Base-by-base conservation (phyloP, 2,797 vertebrate species). In the Florisuga fusca region DNA sequence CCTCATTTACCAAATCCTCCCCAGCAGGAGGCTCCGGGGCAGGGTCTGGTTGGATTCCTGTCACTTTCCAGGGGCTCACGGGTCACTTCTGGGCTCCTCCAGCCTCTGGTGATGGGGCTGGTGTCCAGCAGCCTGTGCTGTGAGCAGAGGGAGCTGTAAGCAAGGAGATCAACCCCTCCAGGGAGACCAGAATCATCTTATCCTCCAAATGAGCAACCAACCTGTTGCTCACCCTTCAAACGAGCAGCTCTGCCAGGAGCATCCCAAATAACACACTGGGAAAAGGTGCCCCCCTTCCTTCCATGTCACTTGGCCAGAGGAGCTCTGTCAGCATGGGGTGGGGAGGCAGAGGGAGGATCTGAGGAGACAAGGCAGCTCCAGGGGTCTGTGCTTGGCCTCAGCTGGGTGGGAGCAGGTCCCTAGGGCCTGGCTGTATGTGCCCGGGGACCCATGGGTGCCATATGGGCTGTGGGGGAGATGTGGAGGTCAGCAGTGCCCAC, bases 1-100 rank as follows among this genome's bases (percentile, higher is more conserved):
- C 36, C 80, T 6, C 59, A 12, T 90, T n/a, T 91, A 68, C 59
- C 58, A 88, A 82, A 96, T 84, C 77, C 89, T 83, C 46, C 86
- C 71, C 67, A 4, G 58, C 79, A 94, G 84, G 31, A 55, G 27
- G 92, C 90, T 80, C 38, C 78, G 34, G 87, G 81, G 78, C 57
- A 80, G 64, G 50, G 27, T 29, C 46, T 54, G 81, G 31, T 2
- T 29, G 50, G 36, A 72, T 68, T 79, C 71, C 29, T 1, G 25
- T 4, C 14, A 8, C 25, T 90, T 71, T 55, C 38, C 48, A 23
- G 27, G 1, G 19, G 29, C 36, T 89, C 45, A 3, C 5, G 33
- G 55, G 13, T 31, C 16, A 6, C 21, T 80, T 31, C 31, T 23
- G 62, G 41, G 46, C 33, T 84, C 7, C 22, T 36, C 50, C 27